Base-by-base conservation (phyloP, 2,888 invertebrate genomes). In the Mesoligia furuncula region DNA sequence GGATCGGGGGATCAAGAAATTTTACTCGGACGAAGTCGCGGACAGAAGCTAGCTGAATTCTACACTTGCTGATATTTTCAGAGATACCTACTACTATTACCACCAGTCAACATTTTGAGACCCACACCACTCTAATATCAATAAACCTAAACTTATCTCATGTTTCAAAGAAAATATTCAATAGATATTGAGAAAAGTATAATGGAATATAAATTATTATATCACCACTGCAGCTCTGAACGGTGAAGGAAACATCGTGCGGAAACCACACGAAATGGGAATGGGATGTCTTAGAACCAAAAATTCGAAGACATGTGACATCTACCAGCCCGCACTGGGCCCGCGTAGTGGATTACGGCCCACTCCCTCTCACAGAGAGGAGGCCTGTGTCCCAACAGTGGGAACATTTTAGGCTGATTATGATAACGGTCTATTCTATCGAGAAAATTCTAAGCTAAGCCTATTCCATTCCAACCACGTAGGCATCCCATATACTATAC, bases 381-480 rank as follows among this genome's bases (percentile, higher is more conserved):
- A n/a, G n/a, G n/a, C n/a, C n/a, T n/a, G n/a, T n/a, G n/a, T n/a
- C n/a, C n/a, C n/a, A n/a, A n/a, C n/a, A n/a, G n/a, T n/a, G n/a
- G n/a, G n/a, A n/a, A n/a, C n/a, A n/a, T n/a, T n/a, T n/a, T n/a
- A n/a, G n/a, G n/a, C n/a, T n/a, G n/a, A n/a, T n/a, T n/a, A n/a
- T n/a, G n/a, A n/a, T n/a, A 8, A 48, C 31, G 17, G 24, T 64
- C 36, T 65, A 36, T 45, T 73, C 24, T n/a, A 51, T 36, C 15
- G 42, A 59, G 36, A 15, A 65, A 36, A 6, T 73, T 17, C 11
- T 31, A 51, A 31, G 17, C 13, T 39, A 57, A 61, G 24, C 13
- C 27, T 51, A 77, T 75, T 78, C 8, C 39, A 75, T 74, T 11
- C 54, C 31, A n/a, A 54, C 27, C 71, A 69, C 39, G 66, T 62